Percentiles rank a stretch among this genome's conserved stretches.
Evolutionary conservation across 2,888 invertebrate species (phyloP).

Genomic region (Macrophya alboannulata): DNA sequence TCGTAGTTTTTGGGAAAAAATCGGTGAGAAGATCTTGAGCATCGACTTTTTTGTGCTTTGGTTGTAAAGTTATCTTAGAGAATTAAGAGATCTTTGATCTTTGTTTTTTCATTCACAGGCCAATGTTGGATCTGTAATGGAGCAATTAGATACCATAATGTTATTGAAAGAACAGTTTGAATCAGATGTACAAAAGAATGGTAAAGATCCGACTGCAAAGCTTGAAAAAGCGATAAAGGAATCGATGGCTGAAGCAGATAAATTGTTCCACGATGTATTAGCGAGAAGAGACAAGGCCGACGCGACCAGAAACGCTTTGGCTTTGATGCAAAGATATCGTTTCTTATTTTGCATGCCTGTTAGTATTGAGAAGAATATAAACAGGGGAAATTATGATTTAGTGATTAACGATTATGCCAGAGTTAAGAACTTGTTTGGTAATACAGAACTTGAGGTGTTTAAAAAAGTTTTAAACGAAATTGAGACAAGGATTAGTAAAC

Average conservation of each 20-base stretch:
- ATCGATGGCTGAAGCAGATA: conserved; percentile 95
- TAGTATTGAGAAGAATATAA: conserved; percentile 95
- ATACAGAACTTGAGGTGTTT: conserved; percentile 94
- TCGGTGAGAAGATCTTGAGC: too few relatives aligned
- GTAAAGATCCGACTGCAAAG: conserved; percentile 88
- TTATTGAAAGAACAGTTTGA: conserved; percentile 91
- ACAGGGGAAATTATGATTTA: conserved; percentile 97
- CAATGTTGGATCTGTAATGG: conserved; percentile 95
- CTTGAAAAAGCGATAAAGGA: conserved; percentile 92
- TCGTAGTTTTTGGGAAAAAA: too few relatives aligned
- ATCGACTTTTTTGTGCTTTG: too few relatives aligned
- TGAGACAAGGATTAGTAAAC: conserved; percentile 91
- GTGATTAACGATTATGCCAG: conserved; percentile 99
- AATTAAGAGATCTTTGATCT: neutral
- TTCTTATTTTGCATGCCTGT: conserved; percentile 98
- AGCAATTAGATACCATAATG: conserved; percentile 92
- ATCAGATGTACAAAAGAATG: conserved; percentile 88
- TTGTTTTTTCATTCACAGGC: conserved; percentile 81
- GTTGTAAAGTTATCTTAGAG: neutral
- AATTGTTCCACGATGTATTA: conserved; percentile 95
- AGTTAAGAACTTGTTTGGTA: conserved; percentile 97
- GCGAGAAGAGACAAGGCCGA: conserved; percentile 97
- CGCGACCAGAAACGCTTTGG: conserved; percentile 96
- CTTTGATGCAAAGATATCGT: conserved; percentile 95
- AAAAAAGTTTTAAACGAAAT: conserved; percentile 95